Evolutionary conservation across 1,140 invertebrate species (phyloP).

Genomic region (Drosophila gunungcola): DNA sequence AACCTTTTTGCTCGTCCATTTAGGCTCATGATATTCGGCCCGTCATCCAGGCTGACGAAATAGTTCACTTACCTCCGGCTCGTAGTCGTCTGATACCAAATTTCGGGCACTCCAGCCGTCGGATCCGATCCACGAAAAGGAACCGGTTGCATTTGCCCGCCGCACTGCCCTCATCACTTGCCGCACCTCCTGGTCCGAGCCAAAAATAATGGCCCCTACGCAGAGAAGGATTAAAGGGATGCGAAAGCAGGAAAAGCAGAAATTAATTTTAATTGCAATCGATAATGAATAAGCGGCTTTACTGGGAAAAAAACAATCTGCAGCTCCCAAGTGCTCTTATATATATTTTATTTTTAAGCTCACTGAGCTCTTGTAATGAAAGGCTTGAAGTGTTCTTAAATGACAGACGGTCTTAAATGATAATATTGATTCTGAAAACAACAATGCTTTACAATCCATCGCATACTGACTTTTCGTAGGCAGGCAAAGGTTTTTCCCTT

Average conservation of each 20-base stretch:
- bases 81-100: conserved; percentile 94
- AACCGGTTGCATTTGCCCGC: conserved; percentile 93
- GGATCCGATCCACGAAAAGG: conserved; percentile 97
- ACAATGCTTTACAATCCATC: no score
- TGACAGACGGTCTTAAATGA: not conserved
- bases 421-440: not conserved
- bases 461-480: not conserved
- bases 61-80: conserved; percentile 88
- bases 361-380: no score
- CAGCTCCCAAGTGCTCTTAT: conserved; percentile 4
- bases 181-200: conserved; percentile 97
- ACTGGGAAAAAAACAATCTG: not conserved
- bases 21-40: conserved; percentile 66
- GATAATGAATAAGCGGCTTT: conserved; percentile 23
- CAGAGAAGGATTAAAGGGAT: not conserved
- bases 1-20: conserved; percentile 55
- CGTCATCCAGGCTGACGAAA: conserved; percentile 10
- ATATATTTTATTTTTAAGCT: not conserved
- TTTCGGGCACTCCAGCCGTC: conserved; percentile 96
- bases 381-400: not conserved
- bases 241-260: not conserved
- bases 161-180: conserved; percentile 96
- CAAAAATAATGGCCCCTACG: conserved; percentile 97
- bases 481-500: conserved; percentile 4
- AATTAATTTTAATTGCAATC: conserved; percentile 55